Conservation (phyloP, 1,140 invertebrate species). For the Uloborus diversus region DNA sequence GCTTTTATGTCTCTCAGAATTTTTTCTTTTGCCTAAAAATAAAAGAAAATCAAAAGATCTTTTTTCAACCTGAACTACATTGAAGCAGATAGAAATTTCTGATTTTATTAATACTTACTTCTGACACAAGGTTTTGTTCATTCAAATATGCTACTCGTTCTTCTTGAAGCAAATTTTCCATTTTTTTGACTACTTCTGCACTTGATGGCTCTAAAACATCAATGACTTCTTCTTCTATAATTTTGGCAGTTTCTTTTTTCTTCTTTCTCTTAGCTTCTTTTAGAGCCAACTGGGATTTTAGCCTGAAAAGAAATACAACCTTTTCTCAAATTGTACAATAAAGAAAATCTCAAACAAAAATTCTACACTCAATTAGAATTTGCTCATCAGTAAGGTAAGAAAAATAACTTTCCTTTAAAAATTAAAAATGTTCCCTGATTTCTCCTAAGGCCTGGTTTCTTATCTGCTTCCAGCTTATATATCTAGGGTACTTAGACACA, state of each 20-base stretch:
- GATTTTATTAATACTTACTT: conserved; percentile 62
- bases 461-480: too few relatives aligned
- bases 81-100: not conserved
- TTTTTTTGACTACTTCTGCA: conserved; percentile 66
- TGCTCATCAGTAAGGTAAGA: too few relatives aligned
- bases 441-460: too few relatives aligned
- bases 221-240: conserved; percentile 53
- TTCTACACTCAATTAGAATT: too few relatives aligned
- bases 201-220: conserved; percentile 63
- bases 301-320: conserved; percentile 58
- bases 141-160: conserved; percentile 70
- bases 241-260: conserved; percentile 62
- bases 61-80: not conserved
- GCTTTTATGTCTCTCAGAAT: conserved; percentile 71
- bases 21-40: conserved; percentile 70
- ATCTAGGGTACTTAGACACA: too few relatives aligned
- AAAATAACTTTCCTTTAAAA: too few relatives aligned
- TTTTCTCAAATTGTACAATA: too few relatives aligned
- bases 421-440: too few relatives aligned
- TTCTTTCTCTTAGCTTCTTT: conserved; percentile 64
- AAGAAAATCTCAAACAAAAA: too few relatives aligned
- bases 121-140: conserved; percentile 68
- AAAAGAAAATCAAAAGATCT: conserved; percentile 39
- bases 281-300: conserved; percentile 65
- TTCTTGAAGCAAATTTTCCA: conserved; percentile 68